These are phyloP conservation scores for Ammodytes marinus DNA, from an alignment of 2,113 vertebrate species.

Conservation along the genomic window DNA sequence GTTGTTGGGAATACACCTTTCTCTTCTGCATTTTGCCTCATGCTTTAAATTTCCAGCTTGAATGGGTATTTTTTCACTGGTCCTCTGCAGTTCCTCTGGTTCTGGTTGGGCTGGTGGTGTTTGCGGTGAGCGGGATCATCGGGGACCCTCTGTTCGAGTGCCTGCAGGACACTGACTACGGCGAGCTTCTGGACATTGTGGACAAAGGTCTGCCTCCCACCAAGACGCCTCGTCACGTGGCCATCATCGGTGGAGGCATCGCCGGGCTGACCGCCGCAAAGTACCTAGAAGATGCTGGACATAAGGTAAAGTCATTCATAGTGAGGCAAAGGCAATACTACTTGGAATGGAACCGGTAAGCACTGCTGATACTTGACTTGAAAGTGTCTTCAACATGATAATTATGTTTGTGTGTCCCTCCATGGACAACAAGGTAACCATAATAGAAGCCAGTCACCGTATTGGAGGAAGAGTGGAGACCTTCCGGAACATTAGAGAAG, in stretches of 20 bases:
- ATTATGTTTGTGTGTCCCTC: not conserved
- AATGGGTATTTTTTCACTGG: not conserved
- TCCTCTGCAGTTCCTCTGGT: slow-evolving; percentile 71
- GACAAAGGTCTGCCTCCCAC: slow-evolving; percentile 82
- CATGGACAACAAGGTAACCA: slow-evolving; percentile 81
- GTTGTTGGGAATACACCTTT: not conserved
- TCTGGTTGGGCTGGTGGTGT: slow-evolving; percentile 67
- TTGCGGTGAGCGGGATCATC: slow-evolving; percentile 49
- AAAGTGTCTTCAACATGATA: not conserved
- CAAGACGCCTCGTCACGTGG: slow-evolving; percentile 77
- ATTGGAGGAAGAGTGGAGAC: slow-evolving; percentile 89
- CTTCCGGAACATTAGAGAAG: slow-evolving; percentile 81
- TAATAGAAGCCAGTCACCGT: slow-evolving; percentile 86
- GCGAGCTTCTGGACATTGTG: slow-evolving; percentile 82
- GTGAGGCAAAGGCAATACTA: too few species aligned
- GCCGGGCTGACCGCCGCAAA: slow-evolving; percentile 89
- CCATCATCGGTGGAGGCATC: slow-evolving; percentile 87
- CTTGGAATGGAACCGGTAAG: not conserved
- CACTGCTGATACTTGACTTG: not conserved
- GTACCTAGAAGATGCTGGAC: slow-evolving; percentile 86
- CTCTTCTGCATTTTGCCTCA: not conserved
- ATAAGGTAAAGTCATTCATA: slow-evolving; percentile 80
- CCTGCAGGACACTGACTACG: slow-evolving; percentile 86
- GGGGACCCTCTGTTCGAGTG: slow-evolving; percentile 84
- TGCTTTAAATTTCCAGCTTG: not conserved